These are phyloP conservation scores for Anguilla megastoma DNA, from an alignment of 2,797 vertebrate genomes.

Conservation along the genomic window DNA sequence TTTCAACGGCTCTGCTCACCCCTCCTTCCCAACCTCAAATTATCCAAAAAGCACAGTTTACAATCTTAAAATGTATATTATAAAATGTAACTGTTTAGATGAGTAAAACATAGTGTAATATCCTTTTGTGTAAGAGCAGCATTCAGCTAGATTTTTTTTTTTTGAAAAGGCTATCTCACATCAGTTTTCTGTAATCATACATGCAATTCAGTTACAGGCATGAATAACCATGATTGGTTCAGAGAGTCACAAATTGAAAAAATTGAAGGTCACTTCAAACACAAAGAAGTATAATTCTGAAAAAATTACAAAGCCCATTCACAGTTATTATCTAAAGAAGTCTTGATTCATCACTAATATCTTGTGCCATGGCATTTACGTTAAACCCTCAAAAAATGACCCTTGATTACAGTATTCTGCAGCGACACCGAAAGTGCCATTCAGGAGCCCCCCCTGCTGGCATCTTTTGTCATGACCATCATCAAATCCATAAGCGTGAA, in stretches of 20 bases:
- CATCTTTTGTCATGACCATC: not conserved
- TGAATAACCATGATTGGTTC: not conserved
- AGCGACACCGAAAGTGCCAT: not conserved
- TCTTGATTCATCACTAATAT: not conserved
- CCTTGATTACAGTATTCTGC: not conserved
- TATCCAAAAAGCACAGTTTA: not conserved
- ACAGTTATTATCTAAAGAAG: not conserved
- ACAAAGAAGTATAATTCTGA: not conserved
- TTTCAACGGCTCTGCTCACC: not conserved
- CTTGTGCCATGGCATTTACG: not conserved
- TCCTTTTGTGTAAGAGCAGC: not conserved
- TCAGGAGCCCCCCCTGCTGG: conserved; percentile 4
- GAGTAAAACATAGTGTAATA: not conserved
- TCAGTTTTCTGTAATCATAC: not conserved
- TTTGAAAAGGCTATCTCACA: not conserved
- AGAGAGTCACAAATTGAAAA: not conserved
- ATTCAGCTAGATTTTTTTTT: not conserved
- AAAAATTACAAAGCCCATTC: not conserved
- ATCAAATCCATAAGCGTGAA: not conserved
- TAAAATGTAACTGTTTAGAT: not conserved
- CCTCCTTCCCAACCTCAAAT: not conserved
- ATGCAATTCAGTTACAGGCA: not conserved
- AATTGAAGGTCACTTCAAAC: not conserved
- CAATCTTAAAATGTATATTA: not conserved
- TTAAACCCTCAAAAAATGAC: not conserved